Evolutionary conservation across 2,888 invertebrate species (phyloP).

Genomic region (Listrodromus nycthemerus): DNA sequence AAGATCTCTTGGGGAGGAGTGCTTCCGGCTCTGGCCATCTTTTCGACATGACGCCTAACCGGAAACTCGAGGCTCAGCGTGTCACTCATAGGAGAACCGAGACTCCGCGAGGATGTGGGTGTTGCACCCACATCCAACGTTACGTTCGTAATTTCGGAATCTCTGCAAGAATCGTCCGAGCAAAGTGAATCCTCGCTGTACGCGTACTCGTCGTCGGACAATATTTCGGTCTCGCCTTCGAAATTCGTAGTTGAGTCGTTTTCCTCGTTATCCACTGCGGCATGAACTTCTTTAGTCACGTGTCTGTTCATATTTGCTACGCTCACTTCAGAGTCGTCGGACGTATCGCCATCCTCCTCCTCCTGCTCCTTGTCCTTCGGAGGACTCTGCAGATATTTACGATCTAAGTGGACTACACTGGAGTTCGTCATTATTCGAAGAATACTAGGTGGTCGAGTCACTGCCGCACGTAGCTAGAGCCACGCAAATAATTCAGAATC

Average conservation of each 20-base stretch:
- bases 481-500: constrained; percentile 29
- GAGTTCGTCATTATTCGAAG: constrained; percentile 40
- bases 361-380: constrained; percentile 17
- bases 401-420: constrained; percentile 30
- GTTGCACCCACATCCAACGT: too few relatives aligned
- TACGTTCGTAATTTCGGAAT: constrained; percentile 73
- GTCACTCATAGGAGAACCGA: constrained; percentile 63
- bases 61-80: constrained; percentile 54
- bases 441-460: not conserved
- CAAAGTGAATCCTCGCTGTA: constrained; percentile 77
- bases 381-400: constrained; percentile 3
- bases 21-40: constrained; percentile 17
- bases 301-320: constrained; percentile 67
- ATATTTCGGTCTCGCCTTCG: constrained; percentile 45
- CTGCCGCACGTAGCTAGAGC: constrained; percentile 2
- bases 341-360: constrained; percentile 51
- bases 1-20: constrained; percentile 10
- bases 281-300: constrained; percentile 52
- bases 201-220: constrained; percentile 72
- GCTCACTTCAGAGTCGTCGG: constrained; percentile 64
- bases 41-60: not conserved
- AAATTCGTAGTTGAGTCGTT: constrained; percentile 35
- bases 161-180: constrained; percentile 74
- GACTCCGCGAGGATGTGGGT: constrained; percentile 67
- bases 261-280: constrained; percentile 67